A percentile compares a stretch with the other conserved stretches of the same genome.
These are phyloP conservation scores for Varanus salvator DNA, from an alignment of 2,113 vertebrate genomes.

Conservation along the genomic window DNA sequence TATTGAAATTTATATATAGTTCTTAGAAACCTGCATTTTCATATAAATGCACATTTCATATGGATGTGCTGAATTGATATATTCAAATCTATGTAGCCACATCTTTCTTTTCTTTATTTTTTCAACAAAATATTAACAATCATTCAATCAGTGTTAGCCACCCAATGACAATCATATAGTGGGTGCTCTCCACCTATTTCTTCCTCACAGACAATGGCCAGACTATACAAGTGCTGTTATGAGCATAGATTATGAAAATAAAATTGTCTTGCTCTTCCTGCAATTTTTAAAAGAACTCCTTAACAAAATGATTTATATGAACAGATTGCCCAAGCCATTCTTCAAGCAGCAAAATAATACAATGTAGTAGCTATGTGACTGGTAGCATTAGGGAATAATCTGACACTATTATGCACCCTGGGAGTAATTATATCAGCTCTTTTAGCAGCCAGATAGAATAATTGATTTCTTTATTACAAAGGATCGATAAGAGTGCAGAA, in stretches of 20 bases:
- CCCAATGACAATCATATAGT: not conserved
- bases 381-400: slow-evolving; percentile 39
- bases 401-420: slow-evolving; percentile 23
- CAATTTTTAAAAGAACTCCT: slow-evolving; percentile 1
- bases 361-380: slow-evolving; percentile 14
- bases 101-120: no score
- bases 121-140: not conserved
- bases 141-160: not conserved
- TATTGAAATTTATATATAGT: no score
- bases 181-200: not conserved
- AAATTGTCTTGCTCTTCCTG: slow-evolving; percentile 22
- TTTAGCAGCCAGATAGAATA: slow-evolving; percentile 33
- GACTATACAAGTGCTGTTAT: slow-evolving; percentile 23
- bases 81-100: no score
- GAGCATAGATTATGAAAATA: not conserved
- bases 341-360: slow-evolving; percentile 11
- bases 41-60: no score
- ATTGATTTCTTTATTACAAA: slow-evolving; percentile 33
- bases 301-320: slow-evolving; percentile 34
- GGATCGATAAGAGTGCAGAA: slow-evolving; percentile 24
- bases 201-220: slow-evolving; percentile 4
- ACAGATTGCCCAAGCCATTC: slow-evolving; percentile 4
- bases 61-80: no score
- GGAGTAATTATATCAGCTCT: slow-evolving; percentile 43
- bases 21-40: no score